Percentiles rank a stretch among this genome's conserved stretches.
Evolutionary conservation across 2,888 invertebrate species (phyloP).

Genomic region (Sericinus montela): DNA sequence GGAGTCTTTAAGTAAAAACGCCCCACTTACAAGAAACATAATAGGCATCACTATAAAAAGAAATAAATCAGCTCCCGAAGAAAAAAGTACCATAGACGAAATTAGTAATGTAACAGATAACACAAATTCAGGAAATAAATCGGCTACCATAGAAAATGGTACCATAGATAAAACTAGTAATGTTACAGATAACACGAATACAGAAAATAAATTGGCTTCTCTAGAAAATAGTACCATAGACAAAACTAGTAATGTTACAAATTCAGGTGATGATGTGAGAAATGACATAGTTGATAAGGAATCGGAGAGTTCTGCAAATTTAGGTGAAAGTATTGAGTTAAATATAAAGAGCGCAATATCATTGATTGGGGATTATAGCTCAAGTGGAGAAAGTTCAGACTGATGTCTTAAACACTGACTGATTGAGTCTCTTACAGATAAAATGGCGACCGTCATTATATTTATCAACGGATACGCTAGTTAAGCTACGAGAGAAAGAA

Average conservation of each 20-base stretch:
- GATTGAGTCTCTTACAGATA: no score
- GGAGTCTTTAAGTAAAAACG: conserved; percentile 64
- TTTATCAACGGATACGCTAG: no score
- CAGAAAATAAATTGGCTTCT: no score
- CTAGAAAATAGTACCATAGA: no score
- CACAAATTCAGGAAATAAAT: not conserved
- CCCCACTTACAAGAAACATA: conserved; percentile 47
- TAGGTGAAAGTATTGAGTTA: not conserved
- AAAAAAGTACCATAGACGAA: conserved; percentile 24
- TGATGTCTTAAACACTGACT: no score
- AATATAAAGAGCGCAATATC: conserved; percentile 26
- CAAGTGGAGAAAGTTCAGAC: conserved; percentile 57
- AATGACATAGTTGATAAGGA: no score
- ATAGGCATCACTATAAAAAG: conserved; percentile 63
- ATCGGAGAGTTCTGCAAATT: not conserved
- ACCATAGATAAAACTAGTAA: not conserved
- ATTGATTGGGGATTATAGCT: conserved; percentile 59
- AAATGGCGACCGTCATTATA: no score
- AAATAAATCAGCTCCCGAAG: conserved; percentile 13
- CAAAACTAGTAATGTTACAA: conserved; percentile 1
- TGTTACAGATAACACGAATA: no score
- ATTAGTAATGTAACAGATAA: conserved; percentile 8
- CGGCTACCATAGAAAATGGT: not conserved
- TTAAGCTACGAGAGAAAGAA: no score
- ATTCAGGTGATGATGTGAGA: no score